Evolutionary conservation across 2,888 invertebrate species (phyloP).

Genomic region (Incurvaria masculella): DNA sequence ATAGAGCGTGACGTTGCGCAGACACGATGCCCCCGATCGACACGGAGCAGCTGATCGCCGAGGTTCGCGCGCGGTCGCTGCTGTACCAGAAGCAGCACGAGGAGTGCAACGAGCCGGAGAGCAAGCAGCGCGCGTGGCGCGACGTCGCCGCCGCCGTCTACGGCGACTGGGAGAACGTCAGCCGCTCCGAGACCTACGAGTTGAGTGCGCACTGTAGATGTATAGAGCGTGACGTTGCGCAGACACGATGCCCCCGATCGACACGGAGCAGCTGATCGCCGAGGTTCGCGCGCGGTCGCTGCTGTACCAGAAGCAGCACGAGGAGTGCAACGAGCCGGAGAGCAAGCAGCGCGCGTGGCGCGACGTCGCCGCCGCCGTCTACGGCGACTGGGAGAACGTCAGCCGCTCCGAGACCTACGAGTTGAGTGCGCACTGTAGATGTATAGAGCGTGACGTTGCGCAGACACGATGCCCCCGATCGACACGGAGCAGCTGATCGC

Average conservation of each 20-base stretch:
- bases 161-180: slow-evolving; percentile 33
- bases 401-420: slow-evolving; percentile 44
- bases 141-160: slow-evolving; percentile 40
- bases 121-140: slow-evolving; percentile 41
- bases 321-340: slow-evolving; percentile 44
- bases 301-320: slow-evolving; percentile 33
- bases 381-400: slow-evolving; percentile 33
- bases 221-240: no score
- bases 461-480: no score
- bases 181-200: slow-evolving; percentile 42
- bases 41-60: slow-evolving; percentile 29
- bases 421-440: slow-evolving; percentile 31
- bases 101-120: slow-evolving; percentile 42
- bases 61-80: slow-evolving; percentile 42
- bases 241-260: no score
- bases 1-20: no score
- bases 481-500: slow-evolving; percentile 26
- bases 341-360: slow-evolving; percentile 43
- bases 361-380: slow-evolving; percentile 39
- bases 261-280: slow-evolving; percentile 26
- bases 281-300: slow-evolving; percentile 44
- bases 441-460: no score
- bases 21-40: no score
- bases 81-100: slow-evolving; percentile 36
- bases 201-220: no score